Conservation (phyloP, 2,113 vertebrate genomes). For the Melanotaenia duboulayi region DNA sequence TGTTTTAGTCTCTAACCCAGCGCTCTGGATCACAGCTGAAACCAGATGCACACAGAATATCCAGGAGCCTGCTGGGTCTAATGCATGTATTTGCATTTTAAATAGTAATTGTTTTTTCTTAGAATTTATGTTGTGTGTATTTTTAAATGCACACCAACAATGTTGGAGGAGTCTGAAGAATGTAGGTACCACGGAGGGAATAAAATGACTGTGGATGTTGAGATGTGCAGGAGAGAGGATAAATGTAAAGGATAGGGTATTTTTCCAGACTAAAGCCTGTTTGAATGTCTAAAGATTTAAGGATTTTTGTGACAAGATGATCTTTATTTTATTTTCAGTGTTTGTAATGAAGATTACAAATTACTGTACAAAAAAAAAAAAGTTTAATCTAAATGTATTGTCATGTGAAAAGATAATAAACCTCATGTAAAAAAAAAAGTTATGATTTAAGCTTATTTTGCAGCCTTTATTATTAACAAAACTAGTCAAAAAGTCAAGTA, state of each 20-base stretch:
- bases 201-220: not conserved
- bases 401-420: not conserved
- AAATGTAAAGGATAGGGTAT: constrained; percentile 5
- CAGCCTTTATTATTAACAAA: no score
- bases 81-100: not conserved
- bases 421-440: not conserved
- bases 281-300: not conserved
- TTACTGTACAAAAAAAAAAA: no score
- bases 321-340: not conserved
- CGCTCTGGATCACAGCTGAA: constrained; percentile 7
- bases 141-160: not conserved
- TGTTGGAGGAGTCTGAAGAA: not conserved
- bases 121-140: constrained; percentile 3
- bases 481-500: no score
- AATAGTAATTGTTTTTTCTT: not conserved
- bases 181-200: not conserved
- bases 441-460: no score
- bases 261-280: constrained; percentile 24
- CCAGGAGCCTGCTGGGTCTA: not conserved
- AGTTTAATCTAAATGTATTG: not conserved
- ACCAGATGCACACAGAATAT: constrained; percentile 9
- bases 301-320: no score
- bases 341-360: no score
- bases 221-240: not conserved
- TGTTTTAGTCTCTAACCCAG: constrained; percentile 37